A percentile compares a stretch with the other conserved stretches of the same genome.
These are phyloP conservation scores for Euzetes globulus DNA, from an alignment of 2,888 invertebrate species.

Conservation along the genomic window DNA sequence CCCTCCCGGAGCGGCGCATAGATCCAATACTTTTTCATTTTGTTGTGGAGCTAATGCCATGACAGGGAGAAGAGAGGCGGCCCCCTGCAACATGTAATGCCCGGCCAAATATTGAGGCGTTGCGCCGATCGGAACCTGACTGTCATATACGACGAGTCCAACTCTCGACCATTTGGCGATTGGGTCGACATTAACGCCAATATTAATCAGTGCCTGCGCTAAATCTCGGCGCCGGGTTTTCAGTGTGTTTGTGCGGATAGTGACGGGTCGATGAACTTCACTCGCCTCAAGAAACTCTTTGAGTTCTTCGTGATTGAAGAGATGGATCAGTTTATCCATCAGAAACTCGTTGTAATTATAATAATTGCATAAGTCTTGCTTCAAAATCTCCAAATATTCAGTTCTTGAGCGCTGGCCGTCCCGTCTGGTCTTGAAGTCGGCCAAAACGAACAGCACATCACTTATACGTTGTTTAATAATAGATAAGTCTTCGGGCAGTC, in stretches of 20 bases:
- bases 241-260: constrained; percentile 88
- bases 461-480: constrained; percentile 82
- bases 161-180: constrained; percentile 98
- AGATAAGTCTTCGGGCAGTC: constrained; percentile 55
- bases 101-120: constrained; percentile 98
- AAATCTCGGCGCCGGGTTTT: constrained; percentile 79
- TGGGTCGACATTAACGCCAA: constrained; percentile 96
- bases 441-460: constrained; percentile 66
- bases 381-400: constrained; percentile 72
- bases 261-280: constrained; percentile 86
- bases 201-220: constrained; percentile 86
- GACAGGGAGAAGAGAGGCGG: constrained; percentile 91
- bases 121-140: constrained; percentile 61
- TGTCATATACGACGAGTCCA: constrained; percentile 89
- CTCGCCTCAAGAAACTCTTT: constrained; percentile 93
- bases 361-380: constrained; percentile 78
- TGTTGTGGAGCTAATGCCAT: constrained; percentile 97
- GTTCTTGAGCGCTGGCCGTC: constrained; percentile 57
- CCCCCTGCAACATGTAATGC: constrained; percentile 91
- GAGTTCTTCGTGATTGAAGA: constrained; percentile 76
- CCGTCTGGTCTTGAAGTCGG: constrained; percentile 59
- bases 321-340: constrained; percentile 81
- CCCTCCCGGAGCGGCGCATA: constrained; percentile 97
- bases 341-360: constrained; percentile 95
- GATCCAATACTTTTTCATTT: constrained; percentile 85